Base-by-base conservation (phyloP, 2,113 vertebrate species). In the Catharus minimus region DNA sequence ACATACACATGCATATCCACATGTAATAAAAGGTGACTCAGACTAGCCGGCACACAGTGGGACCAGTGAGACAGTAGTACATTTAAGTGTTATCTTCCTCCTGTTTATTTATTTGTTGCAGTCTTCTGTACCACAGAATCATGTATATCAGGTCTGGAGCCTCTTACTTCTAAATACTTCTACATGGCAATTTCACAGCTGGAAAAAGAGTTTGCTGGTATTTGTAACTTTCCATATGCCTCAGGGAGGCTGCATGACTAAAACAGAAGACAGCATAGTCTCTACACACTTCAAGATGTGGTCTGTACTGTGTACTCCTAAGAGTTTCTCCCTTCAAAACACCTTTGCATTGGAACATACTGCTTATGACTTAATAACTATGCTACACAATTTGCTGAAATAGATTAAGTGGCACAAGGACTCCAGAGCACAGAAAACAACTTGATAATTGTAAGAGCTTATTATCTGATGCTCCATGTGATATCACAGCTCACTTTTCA, bases 241-340 rank as follows among this genome's bases (percentile, higher is more conserved):
- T 79, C 30, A 7, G 71, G 43, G 67, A 82, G n/a, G 33, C 58
- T 80, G 58, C 2, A 4, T 24, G 41, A 72, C 75, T 73, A 19
- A 47, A 72, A 1, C 36, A 69, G 47, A 38, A 38, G 53, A 61
- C 33, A 84, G 15, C 11, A 24, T 0, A 27, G 9, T 9, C 69
- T 49, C 55, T 27, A 38, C 56, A n/a, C 57, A 18, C 39, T 81
- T 65, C 21, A 26, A 65, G 64, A 76, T 6, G 16, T 3, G 22
- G 41, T 90, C 77, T 46, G 13, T 24, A 68, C 12, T 0, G 0
- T 2, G 20, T 13, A 13, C 33, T 65, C 32, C 13, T 20, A 15
- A 55, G 71, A 72, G 58, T 24, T 87, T 87, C 38, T 72, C 41
- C 28, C n/a, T 56, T 50, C 36, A n/a, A 62, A 66, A 66, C 17